Percentiles rank a stretch among this genome's conserved stretches.
These are phyloP conservation scores for Zaprionus tsacasi DNA, from an alignment of 1,140 invertebrate species.

Conservation along the genomic window DNA sequence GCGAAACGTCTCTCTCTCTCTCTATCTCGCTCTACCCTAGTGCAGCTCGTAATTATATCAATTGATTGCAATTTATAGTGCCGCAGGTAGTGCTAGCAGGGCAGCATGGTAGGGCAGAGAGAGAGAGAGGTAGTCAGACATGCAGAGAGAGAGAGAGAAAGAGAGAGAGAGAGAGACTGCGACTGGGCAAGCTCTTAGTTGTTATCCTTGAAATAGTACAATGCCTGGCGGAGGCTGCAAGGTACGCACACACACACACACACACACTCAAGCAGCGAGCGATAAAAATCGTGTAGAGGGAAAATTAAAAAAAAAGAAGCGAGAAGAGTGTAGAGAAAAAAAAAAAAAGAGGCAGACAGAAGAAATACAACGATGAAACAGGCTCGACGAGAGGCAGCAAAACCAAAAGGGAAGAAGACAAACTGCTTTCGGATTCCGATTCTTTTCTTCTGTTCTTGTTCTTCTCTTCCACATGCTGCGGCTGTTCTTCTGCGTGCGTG, in stretches of 20 bases:
- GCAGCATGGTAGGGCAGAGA: slow-evolving; percentile 29
- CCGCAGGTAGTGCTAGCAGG: slow-evolving; percentile 32
- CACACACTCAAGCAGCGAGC: slow-evolving; percentile 32
- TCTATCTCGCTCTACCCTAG: not conserved
- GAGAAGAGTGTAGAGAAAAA: slow-evolving; percentile 35
- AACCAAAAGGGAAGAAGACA: slow-evolving; percentile 71
- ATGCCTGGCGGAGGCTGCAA: slow-evolving; percentile 73
- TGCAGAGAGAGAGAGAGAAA: not conserved
- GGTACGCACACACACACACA: slow-evolving; percentile 55
- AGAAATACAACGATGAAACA: slow-evolving; percentile 15
- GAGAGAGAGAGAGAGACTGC: slow-evolving; percentile 5
- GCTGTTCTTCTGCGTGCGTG: slow-evolving; percentile 11
- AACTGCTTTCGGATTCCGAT: slow-evolving; percentile 80
- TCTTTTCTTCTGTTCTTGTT: slow-evolving; percentile 58
- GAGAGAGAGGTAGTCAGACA: slow-evolving; percentile 6
- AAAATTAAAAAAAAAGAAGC: slow-evolving; percentile 21
- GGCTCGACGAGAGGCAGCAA: slow-evolving; percentile 31
- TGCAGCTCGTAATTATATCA: slow-evolving; percentile 68
- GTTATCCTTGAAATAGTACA: slow-evolving; percentile 83
- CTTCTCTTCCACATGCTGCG: slow-evolving; percentile 17
- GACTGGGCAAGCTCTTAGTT: slow-evolving; percentile 51
- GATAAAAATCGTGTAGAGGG: slow-evolving; percentile 58
- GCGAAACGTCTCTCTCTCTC: not conserved
- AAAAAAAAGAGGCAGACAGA: slow-evolving; percentile 3
- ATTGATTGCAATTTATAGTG: slow-evolving; percentile 82